Evolutionary conservation across 1,140 invertebrate genomes (phyloP).

Genomic region (Trypoxylus dichotomus): DNA sequence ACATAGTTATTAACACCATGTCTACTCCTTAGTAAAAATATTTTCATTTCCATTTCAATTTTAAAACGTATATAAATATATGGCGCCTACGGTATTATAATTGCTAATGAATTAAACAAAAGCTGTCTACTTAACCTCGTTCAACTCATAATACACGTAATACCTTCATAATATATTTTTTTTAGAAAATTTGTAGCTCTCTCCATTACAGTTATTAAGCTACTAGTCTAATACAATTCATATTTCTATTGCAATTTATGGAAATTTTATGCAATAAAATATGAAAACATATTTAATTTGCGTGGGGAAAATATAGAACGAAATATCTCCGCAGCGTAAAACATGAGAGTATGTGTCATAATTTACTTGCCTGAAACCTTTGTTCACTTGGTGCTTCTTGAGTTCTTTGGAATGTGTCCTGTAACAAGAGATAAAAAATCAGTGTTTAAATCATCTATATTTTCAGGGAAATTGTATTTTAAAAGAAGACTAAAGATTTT

Average conservation of each 20-base stretch:
- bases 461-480: no score
- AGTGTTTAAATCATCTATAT: no score
- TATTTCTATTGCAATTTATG: background rate
- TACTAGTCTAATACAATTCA: background rate
- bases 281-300: background rate
- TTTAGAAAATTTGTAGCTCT: background rate
- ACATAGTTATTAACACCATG: no score
- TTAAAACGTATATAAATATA: background rate
- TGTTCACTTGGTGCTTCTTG: constrained; percentile 50
- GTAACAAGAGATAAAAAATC: constrained; percentile 36
- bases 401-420: constrained; percentile 52
- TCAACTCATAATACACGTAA: background rate
- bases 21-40: background rate
- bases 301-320: background rate
- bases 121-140: background rate
- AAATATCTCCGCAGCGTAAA: background rate
- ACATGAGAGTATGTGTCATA: background rate
- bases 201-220: background rate
- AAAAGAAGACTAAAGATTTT: no score
- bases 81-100: background rate
- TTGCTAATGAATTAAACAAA: background rate
- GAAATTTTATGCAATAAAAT: background rate
- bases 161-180: background rate
- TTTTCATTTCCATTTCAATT: background rate
- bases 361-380: constrained; percentile 50